Evolutionary conservation across 2,113 vertebrate species (phyloP), one percentile per base, ranked within the genome.

Genomic region (Perca flavescens): DNA sequence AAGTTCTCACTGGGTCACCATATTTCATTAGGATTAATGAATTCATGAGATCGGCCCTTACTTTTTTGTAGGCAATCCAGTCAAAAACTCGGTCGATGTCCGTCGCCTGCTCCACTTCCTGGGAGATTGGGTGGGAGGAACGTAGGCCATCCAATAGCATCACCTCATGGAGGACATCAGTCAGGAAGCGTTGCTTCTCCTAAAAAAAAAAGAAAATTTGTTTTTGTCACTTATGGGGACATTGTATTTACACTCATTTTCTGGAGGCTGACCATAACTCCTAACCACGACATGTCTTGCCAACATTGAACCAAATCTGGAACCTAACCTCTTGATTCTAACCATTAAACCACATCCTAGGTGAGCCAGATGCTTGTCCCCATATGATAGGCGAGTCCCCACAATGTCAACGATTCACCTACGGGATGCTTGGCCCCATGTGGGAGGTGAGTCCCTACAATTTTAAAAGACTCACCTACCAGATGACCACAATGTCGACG

Each of bases 41-140:
- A 54, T 54, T 34, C 16, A 64, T 8, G 36, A 46, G 1, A 62
- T 11, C 40, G 9, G 9, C 3, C 10, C 63, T 52, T 12, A 96
- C 98, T 94, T 99, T 99, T 92, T 99, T 99, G 89, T 99, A 99
- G 1, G 98, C 98, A 3, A 99, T 99, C 98, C 98, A 99, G 93
- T 99, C 98, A 79, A 99, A 99, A 52, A 99, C 98, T 52, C 96
- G 93, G 91, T 98, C 96, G 22, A 99, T 99, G 86, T 99, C 98
- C 0, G 96, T 95, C 31, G 98, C 98, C 93, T 95, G 96, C 5
- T 96, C 94, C 62, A 99, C 98, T 80, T 99, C 96, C 93, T 99
- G 98, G 28, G 98, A 99, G 54, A 99, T 98, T 0, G 98, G 98
- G 86, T 99, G 98, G 67, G 98, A 99, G 90, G 96, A 97, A 80